phyloP scores from a whole-genome alignment of 2,888 invertebrate species.

The Acrobeloides nanus region DNA sequence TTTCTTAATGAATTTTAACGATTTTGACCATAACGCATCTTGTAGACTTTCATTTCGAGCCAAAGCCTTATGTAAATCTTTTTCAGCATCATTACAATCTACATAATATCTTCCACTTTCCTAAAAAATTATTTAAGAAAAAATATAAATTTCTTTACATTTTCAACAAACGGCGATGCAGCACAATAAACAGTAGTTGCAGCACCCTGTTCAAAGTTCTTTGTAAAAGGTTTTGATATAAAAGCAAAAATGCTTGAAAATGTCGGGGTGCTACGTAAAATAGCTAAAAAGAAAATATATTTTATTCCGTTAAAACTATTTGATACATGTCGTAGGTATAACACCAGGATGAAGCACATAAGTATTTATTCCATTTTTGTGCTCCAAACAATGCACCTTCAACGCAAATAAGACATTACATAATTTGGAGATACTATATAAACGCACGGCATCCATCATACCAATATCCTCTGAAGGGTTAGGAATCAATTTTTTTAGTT shows the following conservation, averaged over 20 bases:
- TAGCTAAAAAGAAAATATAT: slow-evolving; percentile 24
- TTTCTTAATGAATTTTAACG: slow-evolving; percentile 25
- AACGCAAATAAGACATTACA: slow-evolving; percentile 45
- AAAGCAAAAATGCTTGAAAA: slow-evolving; percentile 24
- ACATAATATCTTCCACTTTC: slow-evolving; percentile 77
- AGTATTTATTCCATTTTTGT: slow-evolving; percentile 31
- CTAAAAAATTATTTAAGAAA: too few species aligned
- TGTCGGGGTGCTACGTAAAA: slow-evolving; percentile 30
- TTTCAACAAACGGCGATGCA: slow-evolving; percentile 72
- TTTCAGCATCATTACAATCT: slow-evolving; percentile 67
- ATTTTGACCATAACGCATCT: slow-evolving; percentile 40
- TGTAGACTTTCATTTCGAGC: slow-evolving; percentile 67
- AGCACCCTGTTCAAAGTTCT: slow-evolving; percentile 84
- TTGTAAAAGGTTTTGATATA: slow-evolving; percentile 84
- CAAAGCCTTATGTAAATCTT: slow-evolving; percentile 24
- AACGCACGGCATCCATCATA: slow-evolving; percentile 19
- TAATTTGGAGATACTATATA: slow-evolving; percentile 40
- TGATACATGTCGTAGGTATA: slow-evolving; percentile 73
- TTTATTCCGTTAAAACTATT: too few species aligned
- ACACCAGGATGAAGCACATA: slow-evolving; percentile 85
- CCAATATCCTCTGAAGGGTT: slow-evolving; percentile 15
- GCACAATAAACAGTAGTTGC: slow-evolving; percentile 82
- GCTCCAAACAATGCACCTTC: slow-evolving; percentile 35
- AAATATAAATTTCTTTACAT: slow-evolving; percentile 66
- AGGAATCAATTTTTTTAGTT: slow-evolving; percentile 27